A percentile compares a stretch with the other conserved stretches of the same genome.
Evolutionary conservation across 2,888 invertebrate species (phyloP).

Genomic region (Sinhomidia bicolor): DNA sequence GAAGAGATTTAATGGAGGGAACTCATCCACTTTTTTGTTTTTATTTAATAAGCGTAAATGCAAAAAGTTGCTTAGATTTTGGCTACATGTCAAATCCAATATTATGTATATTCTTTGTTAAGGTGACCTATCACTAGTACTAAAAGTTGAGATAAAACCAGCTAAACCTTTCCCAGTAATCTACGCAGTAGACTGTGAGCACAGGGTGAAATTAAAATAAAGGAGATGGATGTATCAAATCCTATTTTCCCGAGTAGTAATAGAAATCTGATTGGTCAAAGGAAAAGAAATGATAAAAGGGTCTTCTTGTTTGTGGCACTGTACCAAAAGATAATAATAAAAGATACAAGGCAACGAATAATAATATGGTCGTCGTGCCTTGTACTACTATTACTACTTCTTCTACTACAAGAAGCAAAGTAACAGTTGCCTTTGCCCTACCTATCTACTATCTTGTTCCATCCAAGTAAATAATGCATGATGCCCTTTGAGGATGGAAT

Average conservation of each 20-base stretch:
- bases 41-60: no score
- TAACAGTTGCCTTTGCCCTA: neutral
- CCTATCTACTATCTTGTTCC: neutral
- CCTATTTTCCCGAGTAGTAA: slow-evolving; percentile 46
- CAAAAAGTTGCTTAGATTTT: slow-evolving; percentile 6
- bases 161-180: neutral
- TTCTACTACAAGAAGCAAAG: no score
- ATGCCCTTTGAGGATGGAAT: slow-evolving; percentile 44
- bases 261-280: slow-evolving; percentile 62
- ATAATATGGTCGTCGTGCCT: no score
- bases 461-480: slow-evolving; percentile 58
- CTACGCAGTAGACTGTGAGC: neutral
- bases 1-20: neutral
- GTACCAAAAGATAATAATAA: slow-evolving; percentile 59
- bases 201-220: slow-evolving; percentile 39
- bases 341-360: slow-evolving; percentile 46
- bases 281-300: slow-evolving; percentile 50
- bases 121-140: neutral
- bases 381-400: no score
- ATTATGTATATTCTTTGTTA: neutral
- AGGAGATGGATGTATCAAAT: slow-evolving; percentile 48
- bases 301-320: slow-evolving; percentile 55
- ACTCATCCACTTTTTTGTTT: no score
- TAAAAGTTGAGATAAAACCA: neutral
- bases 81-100: neutral